Conservation (phyloP, 2,797 vertebrate species). For the Sebastes oblongus region DNA sequence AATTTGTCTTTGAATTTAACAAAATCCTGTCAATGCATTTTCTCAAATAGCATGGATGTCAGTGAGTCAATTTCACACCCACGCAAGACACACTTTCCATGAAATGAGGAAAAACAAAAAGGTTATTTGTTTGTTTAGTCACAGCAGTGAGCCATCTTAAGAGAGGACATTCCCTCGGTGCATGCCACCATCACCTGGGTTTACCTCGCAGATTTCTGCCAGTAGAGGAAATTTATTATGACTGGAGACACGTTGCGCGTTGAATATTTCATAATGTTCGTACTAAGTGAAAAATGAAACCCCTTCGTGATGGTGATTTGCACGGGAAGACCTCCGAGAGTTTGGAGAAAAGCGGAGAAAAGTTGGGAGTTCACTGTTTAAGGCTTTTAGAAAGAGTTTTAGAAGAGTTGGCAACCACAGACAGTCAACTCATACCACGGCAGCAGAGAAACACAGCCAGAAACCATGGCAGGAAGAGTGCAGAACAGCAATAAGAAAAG, state of each 20-base stretch:
- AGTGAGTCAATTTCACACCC: conserved; percentile 41
- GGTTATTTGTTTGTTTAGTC: conserved; percentile 85
- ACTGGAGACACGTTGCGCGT: not conserved
- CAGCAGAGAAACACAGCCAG: conserved; percentile 65
- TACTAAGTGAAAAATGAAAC: conserved; percentile 5
- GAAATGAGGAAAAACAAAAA: conserved; percentile 76
- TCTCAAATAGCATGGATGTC: conserved; percentile 6
- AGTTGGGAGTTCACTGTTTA: conserved; percentile 54
- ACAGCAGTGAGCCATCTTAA: conserved; percentile 91
- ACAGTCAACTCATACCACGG: conserved; percentile 64
- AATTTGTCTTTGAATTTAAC: conserved; percentile 9
- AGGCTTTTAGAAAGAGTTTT: conserved; percentile 54
- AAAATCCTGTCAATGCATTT: conserved; percentile 14
- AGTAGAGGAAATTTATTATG: not conserved
- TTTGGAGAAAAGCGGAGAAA: conserved; percentile 52
- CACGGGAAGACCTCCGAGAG: conserved; percentile 69
- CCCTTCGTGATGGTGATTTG: conserved; percentile 67
- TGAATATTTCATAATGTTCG: conserved; percentile 29
- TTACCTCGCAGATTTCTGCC: not conserved
- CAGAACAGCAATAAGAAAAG: conserved; percentile 43
- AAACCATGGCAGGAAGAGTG: conserved; percentile 56
- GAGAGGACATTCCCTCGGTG: conserved; percentile 53
- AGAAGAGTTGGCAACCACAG: conserved; percentile 59
- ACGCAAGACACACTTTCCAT: conserved; percentile 46
- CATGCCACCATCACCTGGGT: conserved; percentile 67